A percentile compares a stretch with the other conserved stretches of the same genome.
phyloP scores from a whole-genome alignment of 2,113 vertebrate genomes.

The Larimichthys polyactis region DNA sequence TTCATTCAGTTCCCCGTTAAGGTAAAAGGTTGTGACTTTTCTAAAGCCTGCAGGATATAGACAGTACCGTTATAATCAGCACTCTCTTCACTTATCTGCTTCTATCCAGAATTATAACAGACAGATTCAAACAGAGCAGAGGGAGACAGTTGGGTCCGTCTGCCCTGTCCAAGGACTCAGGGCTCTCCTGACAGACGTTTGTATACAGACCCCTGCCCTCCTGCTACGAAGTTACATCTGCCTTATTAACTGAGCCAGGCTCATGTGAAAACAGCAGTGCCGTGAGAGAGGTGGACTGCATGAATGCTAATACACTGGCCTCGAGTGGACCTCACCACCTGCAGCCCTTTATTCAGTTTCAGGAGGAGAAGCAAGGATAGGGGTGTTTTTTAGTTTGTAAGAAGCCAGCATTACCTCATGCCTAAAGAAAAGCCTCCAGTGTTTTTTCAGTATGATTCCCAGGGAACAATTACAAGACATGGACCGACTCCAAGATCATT shows the following conservation, averaged over 20 bases:
- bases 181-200: constrained; percentile 56
- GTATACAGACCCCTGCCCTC: constrained; percentile 50
- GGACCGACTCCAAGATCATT: constrained; percentile 67
- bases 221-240: constrained; percentile 65
- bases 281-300: constrained; percentile 20
- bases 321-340: constrained; percentile 56
- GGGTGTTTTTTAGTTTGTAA: constrained; percentile 11
- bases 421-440: constrained; percentile 35
- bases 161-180: constrained; percentile 29
- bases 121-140: constrained; percentile 28
- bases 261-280: constrained; percentile 31
- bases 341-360: constrained; percentile 52
- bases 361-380: constrained; percentile 23
- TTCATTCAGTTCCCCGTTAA: too few relatives aligned
- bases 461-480: constrained; percentile 57
- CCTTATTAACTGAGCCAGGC: constrained; percentile 48
- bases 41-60: background rate
- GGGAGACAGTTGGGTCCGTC: constrained; percentile 34
- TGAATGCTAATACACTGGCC: constrained; percentile 63
- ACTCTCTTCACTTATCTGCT: constrained; percentile 35
- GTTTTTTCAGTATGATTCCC: constrained; percentile 42
- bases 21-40: too few relatives aligned
- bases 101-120: constrained; percentile 17
- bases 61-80: background rate
- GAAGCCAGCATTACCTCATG: constrained; percentile 45